Evolutionary conservation across 2,888 invertebrate species (phyloP), one percentile per base, ranked within the genome.

Genomic region (Cantharis nigra): DNA sequence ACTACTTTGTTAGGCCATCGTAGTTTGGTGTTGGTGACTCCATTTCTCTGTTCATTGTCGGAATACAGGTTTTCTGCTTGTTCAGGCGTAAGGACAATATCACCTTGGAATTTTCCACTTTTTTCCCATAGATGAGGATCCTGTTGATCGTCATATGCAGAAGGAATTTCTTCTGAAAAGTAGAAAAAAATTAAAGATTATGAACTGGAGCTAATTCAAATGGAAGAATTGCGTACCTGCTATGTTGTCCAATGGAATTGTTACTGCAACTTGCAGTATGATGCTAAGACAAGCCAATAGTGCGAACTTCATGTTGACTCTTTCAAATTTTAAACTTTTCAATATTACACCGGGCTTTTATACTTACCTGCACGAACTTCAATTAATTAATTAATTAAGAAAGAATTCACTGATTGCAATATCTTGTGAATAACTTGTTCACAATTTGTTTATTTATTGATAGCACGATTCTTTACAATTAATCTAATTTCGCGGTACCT

Each of bases 51-150:
- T n/a, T 7, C 7, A n/a, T 49, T n/a, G n/a, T 7, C n/a, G 0
- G 49, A 49, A n/a, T n/a, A 49, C 7, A 49, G n/a, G 49, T 49
- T n/a, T 2, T n/a, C 9, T 7, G n/a, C 11, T 26, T 70, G n/a
- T 67, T 69, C 65, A 5, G 71, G 67, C 0, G 26, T 28, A 23
- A 78, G 28, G 10, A 78, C 16, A 16, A 78, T 78, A 28, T 78
- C 78, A 3, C 78, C 78, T 70, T 78, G 72, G 65, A 72, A 78
- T 23, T 75, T 71, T 18, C 78, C 75, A 72, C 78, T 78, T 11
- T 71, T 62, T 28, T 78, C 33, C 78, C 75, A 77, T 26, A 77
- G 2, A 1, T n/a, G 30, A 11, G 67, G 33, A 65, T 64, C 64
- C 0, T 64, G 18, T 0, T 7, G 11, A 3, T 16, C 18, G 0